A percentile compares a stretch with the other conserved stretches of the same genome.
Evolutionary conservation across 2,797 vertebrate genomes (phyloP).

Genomic region (Cottoperca gobio): DNA sequence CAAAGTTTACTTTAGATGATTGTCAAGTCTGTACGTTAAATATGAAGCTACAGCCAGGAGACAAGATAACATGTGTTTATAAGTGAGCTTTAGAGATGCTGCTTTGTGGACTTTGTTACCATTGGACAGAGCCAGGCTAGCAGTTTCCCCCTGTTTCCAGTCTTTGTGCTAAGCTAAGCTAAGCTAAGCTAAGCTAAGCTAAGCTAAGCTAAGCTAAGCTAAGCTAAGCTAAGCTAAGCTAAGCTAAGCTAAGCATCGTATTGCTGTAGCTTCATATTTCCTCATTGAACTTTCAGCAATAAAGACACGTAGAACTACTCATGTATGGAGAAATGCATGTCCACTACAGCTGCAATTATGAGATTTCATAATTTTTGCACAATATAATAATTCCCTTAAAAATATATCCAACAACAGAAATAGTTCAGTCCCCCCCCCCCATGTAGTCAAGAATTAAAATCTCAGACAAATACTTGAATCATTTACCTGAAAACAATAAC

Average conservation of each 20-base stretch:
- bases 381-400: not conserved
- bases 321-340: not conserved
- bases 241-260: not conserved
- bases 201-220: too few relatives aligned
- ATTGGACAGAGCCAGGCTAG: not conserved
- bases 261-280: not conserved
- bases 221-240: too few relatives aligned
- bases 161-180: not conserved
- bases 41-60: not conserved
- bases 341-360: not conserved
- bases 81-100: not conserved
- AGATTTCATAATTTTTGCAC: not conserved
- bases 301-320: not conserved
- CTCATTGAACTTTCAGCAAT: not conserved
- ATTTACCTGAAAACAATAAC: not conserved
- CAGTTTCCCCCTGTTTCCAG: not conserved
- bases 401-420: not conserved
- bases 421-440: not conserved
- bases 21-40: not conserved
- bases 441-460: not conserved
- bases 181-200: too few relatives aligned
- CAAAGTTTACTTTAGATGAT: not conserved
- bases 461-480: not conserved
- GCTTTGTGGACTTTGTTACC: not conserved
- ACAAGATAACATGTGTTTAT: not conserved